Conservation (phyloP, 2,113 vertebrate genomes). For the Otolemur garnettii region DNA sequence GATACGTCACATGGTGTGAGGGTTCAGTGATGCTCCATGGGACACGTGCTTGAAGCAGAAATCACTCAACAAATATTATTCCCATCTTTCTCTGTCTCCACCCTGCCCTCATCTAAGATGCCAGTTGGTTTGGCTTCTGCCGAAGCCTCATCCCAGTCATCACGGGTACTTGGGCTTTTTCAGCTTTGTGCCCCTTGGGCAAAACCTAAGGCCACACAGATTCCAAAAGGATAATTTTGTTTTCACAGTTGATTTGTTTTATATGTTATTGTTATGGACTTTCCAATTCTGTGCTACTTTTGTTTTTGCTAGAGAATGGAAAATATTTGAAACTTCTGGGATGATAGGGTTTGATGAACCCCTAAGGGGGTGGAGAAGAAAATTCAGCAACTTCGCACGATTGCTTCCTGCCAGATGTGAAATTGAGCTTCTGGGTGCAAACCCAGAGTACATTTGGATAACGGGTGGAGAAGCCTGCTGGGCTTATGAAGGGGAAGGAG, state of each 20-base stretch:
- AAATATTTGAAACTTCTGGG: slow-evolving; percentile 68
- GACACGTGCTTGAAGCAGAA: not conserved
- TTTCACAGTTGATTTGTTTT: not conserved
- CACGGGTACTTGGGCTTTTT: not conserved
- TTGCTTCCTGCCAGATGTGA: slow-evolving; percentile 76
- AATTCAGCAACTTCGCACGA: slow-evolving; percentile 69
- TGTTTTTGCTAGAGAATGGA: slow-evolving; percentile 52
- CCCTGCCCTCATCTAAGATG: not conserved
- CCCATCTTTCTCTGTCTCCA: not conserved
- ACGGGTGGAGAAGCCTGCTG: not conserved
- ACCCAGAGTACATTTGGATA: slow-evolving; percentile 53
- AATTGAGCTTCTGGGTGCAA: slow-evolving; percentile 65
- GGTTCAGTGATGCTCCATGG: not conserved
- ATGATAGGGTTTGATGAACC: slow-evolving; percentile 68
- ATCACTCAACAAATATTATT: not conserved
- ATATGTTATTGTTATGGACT: slow-evolving; percentile 32
- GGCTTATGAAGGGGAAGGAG: too few relatives aligned
- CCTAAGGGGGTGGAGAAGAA: slow-evolving; percentile 52
- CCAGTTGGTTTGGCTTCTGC: not conserved
- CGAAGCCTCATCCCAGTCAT: not conserved
- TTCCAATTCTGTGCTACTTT: slow-evolving; percentile 25
- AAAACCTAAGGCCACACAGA: not conserved
- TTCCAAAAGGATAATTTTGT: not conserved
- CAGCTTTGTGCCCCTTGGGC: not conserved
- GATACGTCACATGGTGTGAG: not conserved